Conservation (phyloP, 2,888 invertebrate species). For the Netelia melanura region DNA sequence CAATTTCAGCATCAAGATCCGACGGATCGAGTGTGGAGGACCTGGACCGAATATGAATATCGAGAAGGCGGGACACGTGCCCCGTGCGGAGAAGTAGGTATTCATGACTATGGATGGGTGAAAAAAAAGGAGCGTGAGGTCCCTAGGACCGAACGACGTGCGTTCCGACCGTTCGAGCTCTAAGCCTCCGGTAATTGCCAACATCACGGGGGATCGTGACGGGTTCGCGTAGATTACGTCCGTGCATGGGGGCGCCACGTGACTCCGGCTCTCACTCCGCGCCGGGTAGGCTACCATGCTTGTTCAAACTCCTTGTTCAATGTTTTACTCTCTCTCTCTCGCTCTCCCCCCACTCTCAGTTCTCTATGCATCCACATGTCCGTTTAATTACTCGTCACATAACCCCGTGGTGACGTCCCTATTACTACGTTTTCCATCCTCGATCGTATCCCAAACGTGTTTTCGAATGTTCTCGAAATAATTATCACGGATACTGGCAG, state of each 20-base stretch:
- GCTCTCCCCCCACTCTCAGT: slow-evolving; percentile 18
- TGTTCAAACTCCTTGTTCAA: slow-evolving; percentile 17
- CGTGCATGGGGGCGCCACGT: slow-evolving; percentile 76
- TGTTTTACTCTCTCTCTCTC: slow-evolving; percentile 36
- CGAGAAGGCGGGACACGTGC: slow-evolving; percentile 80
- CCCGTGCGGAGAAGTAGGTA: slow-evolving; percentile 75
- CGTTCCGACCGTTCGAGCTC: slow-evolving; percentile 75
- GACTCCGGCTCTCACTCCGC: slow-evolving; percentile 73
- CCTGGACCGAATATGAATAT: slow-evolving; percentile 76
- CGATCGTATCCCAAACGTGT: background rate
- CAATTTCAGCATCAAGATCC: slow-evolving; percentile 53
- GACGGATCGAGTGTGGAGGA: slow-evolving; percentile 44
- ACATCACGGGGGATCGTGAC: slow-evolving; percentile 82
- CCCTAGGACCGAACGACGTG: slow-evolving; percentile 73
- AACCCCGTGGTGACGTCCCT: slow-evolving; percentile 72
- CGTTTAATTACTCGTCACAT: slow-evolving; percentile 84
- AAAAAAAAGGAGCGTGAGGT: slow-evolving; percentile 72
- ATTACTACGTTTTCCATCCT: slow-evolving; percentile 68
- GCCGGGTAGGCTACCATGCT: background rate
- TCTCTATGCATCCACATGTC: slow-evolving; percentile 72
- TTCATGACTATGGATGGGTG: slow-evolving; percentile 73
- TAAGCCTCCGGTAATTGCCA: slow-evolving; percentile 84
- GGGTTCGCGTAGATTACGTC: slow-evolving; percentile 67
- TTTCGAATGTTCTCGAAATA: slow-evolving; percentile 23
- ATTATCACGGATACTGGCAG: background rate